A percentile compares a stretch with the other conserved stretches of the same genome.
These are phyloP conservation scores for Chelmon rostratus DNA, from an alignment of 2,797 vertebrate species.

Conservation along the genomic window DNA sequence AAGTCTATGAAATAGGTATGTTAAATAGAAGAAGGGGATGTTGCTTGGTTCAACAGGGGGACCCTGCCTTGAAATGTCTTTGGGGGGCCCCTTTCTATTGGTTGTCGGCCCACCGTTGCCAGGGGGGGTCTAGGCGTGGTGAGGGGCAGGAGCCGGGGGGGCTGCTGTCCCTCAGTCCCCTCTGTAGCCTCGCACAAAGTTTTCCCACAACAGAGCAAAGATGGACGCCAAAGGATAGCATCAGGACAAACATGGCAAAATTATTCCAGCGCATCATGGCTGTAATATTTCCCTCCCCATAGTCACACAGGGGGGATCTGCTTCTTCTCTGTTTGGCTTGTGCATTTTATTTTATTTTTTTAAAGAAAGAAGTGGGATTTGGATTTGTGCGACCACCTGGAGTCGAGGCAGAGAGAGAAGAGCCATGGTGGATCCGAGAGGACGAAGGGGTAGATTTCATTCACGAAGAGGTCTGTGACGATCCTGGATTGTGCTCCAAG, in stretches of 20 bases:
- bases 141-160: conserved; percentile 3
- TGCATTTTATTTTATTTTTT: background rate
- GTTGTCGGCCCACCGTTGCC: background rate
- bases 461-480: conserved; percentile 40
- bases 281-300: background rate
- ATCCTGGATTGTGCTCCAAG: conserved; percentile 33
- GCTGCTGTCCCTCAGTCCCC: background rate
- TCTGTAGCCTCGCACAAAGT: background rate
- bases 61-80: background rate
- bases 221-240: conserved; percentile 51
- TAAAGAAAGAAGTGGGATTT: background rate
- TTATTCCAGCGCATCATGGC: conserved; percentile 15
- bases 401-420: conserved; percentile 1
- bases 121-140: conserved; percentile 54
- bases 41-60: background rate
- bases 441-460: conserved; percentile 27
- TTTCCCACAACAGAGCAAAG: background rate
- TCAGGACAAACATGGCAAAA: conserved; percentile 12
- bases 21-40: fast-evolving
- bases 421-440: conserved; percentile 62
- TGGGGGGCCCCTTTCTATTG: conserved; percentile 10
- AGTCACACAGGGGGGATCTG: background rate
- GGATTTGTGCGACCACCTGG: background rate
- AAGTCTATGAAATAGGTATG: background rate
- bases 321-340: background rate